Base-by-base conservation (phyloP, 2,113 vertebrate species). In the Brachyhypopomus occidentalis region DNA sequence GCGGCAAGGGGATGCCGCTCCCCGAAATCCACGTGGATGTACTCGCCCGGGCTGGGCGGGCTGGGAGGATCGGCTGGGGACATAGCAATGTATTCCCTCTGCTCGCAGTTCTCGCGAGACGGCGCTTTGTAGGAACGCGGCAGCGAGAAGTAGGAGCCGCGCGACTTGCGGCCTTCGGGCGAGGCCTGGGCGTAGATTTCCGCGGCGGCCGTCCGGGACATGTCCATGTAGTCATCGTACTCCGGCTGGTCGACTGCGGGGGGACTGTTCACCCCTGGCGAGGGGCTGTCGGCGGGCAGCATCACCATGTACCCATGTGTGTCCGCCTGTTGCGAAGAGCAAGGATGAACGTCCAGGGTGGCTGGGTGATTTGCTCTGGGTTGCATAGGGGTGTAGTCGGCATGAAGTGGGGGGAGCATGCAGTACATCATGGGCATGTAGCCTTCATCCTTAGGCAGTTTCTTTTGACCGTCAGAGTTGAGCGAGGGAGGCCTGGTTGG, bases 381-480 rank as follows among this genome's bases (percentile, higher is more conserved):
- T 78, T 84, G 83, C 85, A 86, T 86, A 80, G 80, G 83, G 77
- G 77, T 86, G 69, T 84, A 86, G 59, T 86, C 85, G 52, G 83
- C 52, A 63, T 80, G 75, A 19, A 55, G 60, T 79, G 79, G 62
- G n/a, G 85, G 69, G 27, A 71, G 23, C 0, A 77, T 22, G 62
- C 38, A 80, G 74, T 84, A 96, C 0, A 92, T 96, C 98, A 99
- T 99, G n/a, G 96, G 96, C 96, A 98, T 95, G 83, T 99, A 99
- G 69, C 96, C 96, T 0, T 96, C 95, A 0, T 97, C 85, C 64
- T 84, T 83, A 58, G 73, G 83, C 45, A 83, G 83, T 77, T 86
- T 86, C 80, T 80, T 84, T 30, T 84, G 83, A 84, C 80, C 78
- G 77, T 86, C 85, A 12, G 83, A 80, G 83, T 67, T 83, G 83